Evolutionary conservation across 2,888 invertebrate species (phyloP).

Genomic region (Mythimna vitellina): DNA sequence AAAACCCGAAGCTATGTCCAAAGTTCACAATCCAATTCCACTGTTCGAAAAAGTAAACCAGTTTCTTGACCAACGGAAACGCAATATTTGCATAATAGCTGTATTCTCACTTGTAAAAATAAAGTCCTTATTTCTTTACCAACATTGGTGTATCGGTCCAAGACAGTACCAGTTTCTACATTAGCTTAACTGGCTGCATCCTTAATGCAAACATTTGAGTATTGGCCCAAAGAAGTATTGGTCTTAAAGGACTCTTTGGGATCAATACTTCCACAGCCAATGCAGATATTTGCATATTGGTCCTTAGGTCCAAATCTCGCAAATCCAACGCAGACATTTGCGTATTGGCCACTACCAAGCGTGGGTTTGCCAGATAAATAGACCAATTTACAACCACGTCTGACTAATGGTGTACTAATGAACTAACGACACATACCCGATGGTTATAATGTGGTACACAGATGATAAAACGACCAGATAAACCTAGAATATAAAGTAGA

Average conservation of each 20-base stretch:
- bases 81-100: constrained; percentile 42
- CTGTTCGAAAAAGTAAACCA: constrained; percentile 31
- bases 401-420: constrained; percentile 86
- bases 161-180: neutral
- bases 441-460: constrained; percentile 60
- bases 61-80: constrained; percentile 45
- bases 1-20: neutral
- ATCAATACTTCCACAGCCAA: too few species aligned
- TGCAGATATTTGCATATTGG: constrained; percentile 1
- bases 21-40: constrained; percentile 20
- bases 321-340: constrained; percentile 38
- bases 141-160: constrained; percentile 5
- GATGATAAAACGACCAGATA: constrained; percentile 57
- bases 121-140: constrained; percentile 15
- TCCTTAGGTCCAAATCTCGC: neutral
- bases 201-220: constrained; percentile 10
- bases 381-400: constrained; percentile 79
- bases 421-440: constrained; percentile 80
- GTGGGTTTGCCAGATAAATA: constrained; percentile 82
- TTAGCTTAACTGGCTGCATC: neutral
- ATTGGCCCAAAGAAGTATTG: neutral
- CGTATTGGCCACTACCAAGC: constrained; percentile 64
- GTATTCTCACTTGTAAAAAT: constrained; percentile 22
- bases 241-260: too few species aligned
- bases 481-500: constrained; percentile 53